These are phyloP conservation scores for Carapus acus DNA, from an alignment of 2,797 vertebrate genomes.

Conservation along the genomic window DNA sequence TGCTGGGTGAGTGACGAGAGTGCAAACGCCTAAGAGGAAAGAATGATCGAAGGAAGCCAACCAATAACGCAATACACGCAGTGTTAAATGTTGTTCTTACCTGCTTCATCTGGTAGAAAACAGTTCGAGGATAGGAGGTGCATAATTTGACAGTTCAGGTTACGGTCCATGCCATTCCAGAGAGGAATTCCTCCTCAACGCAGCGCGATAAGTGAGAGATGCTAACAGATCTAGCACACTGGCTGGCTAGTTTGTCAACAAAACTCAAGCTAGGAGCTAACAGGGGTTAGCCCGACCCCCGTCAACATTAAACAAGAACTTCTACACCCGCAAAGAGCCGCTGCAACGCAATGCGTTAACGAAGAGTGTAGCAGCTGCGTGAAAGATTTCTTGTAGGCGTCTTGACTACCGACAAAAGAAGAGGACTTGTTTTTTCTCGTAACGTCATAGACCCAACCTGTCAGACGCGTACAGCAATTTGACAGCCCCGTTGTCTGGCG, in stretches of 20 bases:
- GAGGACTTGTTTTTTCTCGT: conserved; percentile 19
- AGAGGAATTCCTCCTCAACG: background rate
- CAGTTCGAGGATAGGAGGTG: background rate
- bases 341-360: conserved; percentile 14
- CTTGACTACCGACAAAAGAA: conserved; percentile 7
- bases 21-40: too few relatives aligned
- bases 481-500: conserved; percentile 58
- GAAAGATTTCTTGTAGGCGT: background rate
- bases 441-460: conserved; percentile 37
- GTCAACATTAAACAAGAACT: conserved; percentile 33
- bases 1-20: too few relatives aligned
- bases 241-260: conserved; percentile 63
- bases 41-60: too few relatives aligned
- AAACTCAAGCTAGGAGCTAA: conserved; percentile 51
- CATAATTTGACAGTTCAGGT: background rate
- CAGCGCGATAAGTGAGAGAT: conserved; percentile 6
- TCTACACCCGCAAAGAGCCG: conserved; percentile 11
- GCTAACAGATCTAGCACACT: conserved; percentile 24
- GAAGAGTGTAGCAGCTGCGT: background rate
- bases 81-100: conserved; percentile 49
- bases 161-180: conserved; percentile 5
- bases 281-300: conserved; percentile 37
- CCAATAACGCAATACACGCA: conserved; percentile 4
- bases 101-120: conserved; percentile 32
- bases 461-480: conserved; percentile 56